Percentiles rank a stretch among this genome's conserved stretches.
phyloP scores from a whole-genome alignment of 2,797 vertebrate genomes.

The Cephalopachus bancanus region DNA sequence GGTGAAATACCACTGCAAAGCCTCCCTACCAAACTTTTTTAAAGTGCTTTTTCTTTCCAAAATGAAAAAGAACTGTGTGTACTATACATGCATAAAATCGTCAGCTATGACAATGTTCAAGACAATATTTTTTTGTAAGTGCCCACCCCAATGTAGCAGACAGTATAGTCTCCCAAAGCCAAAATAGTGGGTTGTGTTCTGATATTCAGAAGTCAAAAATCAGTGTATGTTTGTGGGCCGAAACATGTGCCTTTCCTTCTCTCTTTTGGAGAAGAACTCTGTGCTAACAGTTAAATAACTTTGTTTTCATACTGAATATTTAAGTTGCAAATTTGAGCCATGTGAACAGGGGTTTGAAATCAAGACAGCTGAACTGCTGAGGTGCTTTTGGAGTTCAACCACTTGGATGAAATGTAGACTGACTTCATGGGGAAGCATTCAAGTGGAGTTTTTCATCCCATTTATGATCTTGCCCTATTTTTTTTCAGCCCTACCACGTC shows the following conservation, averaged over 20 bases:
- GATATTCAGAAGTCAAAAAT: conserved; percentile 79
- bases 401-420: neutral
- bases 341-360: conserved; percentile 62
- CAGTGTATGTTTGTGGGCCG: conserved; percentile 58
- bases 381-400: conserved; percentile 53
- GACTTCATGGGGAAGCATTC: conserved; percentile 9
- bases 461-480: conserved; percentile 31
- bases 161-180: conserved; percentile 82
- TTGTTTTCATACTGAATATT: conserved; percentile 71
- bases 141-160: conserved; percentile 74
- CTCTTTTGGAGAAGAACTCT: conserved; percentile 81
- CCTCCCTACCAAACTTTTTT: conserved; percentile 62
- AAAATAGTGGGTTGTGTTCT: conserved; percentile 72
- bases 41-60: conserved; percentile 58
- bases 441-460: conserved; percentile 11
- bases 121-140: conserved; percentile 60
- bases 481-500: neutral
- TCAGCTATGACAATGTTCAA: conserved; percentile 13
- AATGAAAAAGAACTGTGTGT: conserved; percentile 68
- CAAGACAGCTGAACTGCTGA: conserved; percentile 24
- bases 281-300: conserved; percentile 82
- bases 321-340: conserved; percentile 67
- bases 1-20: conserved; percentile 66
- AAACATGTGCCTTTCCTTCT: conserved; percentile 76
- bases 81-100: conserved; percentile 46